Percentiles rank a stretch among this genome's conserved stretches.
Evolutionary conservation across 2,113 vertebrate genomes (phyloP).

Genomic region (Bagarius yarrelli): DNA sequence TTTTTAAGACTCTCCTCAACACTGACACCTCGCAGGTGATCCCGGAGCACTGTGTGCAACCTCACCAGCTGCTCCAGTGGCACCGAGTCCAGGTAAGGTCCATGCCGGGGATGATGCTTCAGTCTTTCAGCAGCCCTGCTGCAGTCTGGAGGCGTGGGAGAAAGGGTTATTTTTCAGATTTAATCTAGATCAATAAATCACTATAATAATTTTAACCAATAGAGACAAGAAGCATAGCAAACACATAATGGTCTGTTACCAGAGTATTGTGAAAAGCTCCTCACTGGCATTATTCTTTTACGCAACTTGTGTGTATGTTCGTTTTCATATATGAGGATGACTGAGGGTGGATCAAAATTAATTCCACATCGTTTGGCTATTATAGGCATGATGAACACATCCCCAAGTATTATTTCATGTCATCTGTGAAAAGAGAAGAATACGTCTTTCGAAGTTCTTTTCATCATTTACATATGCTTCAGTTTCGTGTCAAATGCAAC

Average conservation of each 20-base stretch:
- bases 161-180: not conserved
- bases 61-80: conserved; percentile 79
- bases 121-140: conserved; percentile 81
- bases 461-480: not conserved
- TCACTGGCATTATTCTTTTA: conserved; percentile 85
- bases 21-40: conserved; percentile 77
- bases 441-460: not conserved
- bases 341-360: conserved; percentile 81
- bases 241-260: conserved; percentile 64
- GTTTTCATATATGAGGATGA: conserved; percentile 83
- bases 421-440: not conserved
- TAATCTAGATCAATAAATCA: not conserved
- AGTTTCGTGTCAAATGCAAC: not conserved
- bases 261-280: conserved; percentile 83
- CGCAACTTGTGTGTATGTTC: conserved; percentile 67
- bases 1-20: conserved; percentile 71
- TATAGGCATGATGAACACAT: conserved; percentile 66
- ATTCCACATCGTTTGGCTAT: conserved; percentile 85
- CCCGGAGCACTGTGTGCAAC: conserved; percentile 77
- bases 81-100: conserved; percentile 78
- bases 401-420: not conserved
- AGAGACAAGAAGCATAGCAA: too few species aligned
- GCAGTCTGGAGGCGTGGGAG: conserved; percentile 73
- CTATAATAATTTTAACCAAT: not conserved
- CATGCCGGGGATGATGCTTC: conserved; percentile 85